These are phyloP conservation scores for Malacoctenus gilli DNA, from an alignment of 2,797 vertebrate species.

Conservation along the genomic window DNA sequence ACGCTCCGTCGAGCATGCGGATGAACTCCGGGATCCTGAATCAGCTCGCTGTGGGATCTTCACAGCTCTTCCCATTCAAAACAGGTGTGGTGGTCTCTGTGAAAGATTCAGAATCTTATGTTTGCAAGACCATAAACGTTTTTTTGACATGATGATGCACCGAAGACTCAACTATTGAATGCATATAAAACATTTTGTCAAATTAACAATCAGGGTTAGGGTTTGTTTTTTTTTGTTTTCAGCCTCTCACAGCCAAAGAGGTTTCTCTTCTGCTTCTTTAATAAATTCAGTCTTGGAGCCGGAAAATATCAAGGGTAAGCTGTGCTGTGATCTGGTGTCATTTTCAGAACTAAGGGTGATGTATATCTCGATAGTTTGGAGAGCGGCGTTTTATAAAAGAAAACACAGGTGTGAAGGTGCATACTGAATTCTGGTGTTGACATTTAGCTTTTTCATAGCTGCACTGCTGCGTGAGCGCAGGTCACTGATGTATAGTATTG, in stretches of 20 bases:
- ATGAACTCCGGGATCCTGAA: not conserved
- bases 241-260: no score
- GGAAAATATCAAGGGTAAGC: not conserved
- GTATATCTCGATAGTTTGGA: not conserved
- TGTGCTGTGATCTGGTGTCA: conserved; percentile 8
- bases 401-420: conserved; percentile 13
- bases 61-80: not conserved
- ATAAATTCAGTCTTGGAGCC: not conserved
- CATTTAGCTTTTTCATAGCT: conserved; percentile 24
- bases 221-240: no score
- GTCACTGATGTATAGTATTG: conserved; percentile 16
- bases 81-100: conserved; percentile 3
- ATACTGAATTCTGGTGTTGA: conserved; percentile 3
- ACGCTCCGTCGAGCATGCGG: not conserved
- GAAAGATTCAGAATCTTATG: no score
- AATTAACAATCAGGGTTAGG: no score
- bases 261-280: not conserved
- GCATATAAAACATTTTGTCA: no score
- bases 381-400: not conserved
- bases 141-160: not conserved
- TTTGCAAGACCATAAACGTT: not conserved
- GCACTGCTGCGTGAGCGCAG: conserved; percentile 6
- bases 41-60: conserved; percentile 9
- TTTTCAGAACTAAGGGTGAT: not conserved
- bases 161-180: no score